Base-by-base conservation (phyloP, 2,888 invertebrate species). In the Theretra japonica region DNA sequence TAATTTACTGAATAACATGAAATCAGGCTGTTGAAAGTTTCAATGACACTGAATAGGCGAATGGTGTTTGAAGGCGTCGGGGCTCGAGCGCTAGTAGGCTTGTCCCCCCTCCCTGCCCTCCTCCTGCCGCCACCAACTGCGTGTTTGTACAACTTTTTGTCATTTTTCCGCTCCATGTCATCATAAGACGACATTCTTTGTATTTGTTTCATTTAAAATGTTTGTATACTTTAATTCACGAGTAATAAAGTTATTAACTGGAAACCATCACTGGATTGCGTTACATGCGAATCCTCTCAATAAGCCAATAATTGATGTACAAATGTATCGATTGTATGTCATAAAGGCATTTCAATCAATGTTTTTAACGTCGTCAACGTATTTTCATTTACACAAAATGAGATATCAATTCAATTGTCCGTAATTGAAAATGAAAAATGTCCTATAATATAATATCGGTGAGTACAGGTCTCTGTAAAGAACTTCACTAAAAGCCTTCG, bases 131-230 rank as follows among this genome's bases (percentile, higher is more conserved):
- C 25, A 17, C 25, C 25, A 71, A 56, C 56, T 65, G 65, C 65
- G 71, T 33, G 65, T 62, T 71, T 71, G 71, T 65, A 62, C 19
- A 65, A 71, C 56, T 65, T 65, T 71, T 71, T 71, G 41, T 56
- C 60, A 70, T 70, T 70, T 53, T 65, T 62, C 62, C 70, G 53
- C 33, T 23, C 53, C 65, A 70, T 19, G 62, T 56, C 19, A 62
- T 48, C 70, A 70, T 30, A 8, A 48, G 53, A 19, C n/a, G 25
- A 8, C 21, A 25, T 7, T 68, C 53, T 53, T 68, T 15, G 41
- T 28, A 23, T 53, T 53, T 50, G 28, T 53, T 53, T 23, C 6
- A 53, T 68, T 68, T 68, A 6, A 53, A n/a, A 41, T 41, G 15
- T 11, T 41, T 41, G 41, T n/a, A 17, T 53, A 53, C 23, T 68